A percentile compares a stretch with the other conserved stretches of the same genome.
These are phyloP conservation scores for Heliconius nattereri DNA, from an alignment of 1,140 invertebrate genomes.

Conservation along the genomic window DNA sequence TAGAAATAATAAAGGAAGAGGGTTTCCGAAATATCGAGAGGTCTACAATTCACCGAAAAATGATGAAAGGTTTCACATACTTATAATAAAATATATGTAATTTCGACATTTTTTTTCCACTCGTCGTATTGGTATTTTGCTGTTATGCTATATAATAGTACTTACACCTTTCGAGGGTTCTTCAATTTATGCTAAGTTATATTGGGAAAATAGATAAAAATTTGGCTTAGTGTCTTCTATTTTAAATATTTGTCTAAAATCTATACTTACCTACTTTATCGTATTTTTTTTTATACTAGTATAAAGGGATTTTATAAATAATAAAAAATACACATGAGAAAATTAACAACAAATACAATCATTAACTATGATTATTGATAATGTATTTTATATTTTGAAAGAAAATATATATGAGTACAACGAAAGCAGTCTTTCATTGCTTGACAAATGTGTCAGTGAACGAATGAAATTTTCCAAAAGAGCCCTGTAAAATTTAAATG, in stretches of 20 bases:
- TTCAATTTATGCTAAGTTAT: neutral
- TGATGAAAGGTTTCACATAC: neutral
- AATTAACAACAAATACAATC: no score
- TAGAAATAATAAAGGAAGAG: conserved; percentile 11
- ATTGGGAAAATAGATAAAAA: neutral
- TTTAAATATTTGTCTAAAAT: neutral
- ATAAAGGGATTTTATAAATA: no score
- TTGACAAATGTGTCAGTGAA: no score
- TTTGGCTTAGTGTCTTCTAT: neutral
- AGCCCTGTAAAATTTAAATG: no score
- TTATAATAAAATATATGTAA: neutral
- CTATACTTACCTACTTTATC: neutral
- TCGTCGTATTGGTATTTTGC: neutral
- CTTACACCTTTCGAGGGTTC: neutral
- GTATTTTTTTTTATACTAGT: no score
- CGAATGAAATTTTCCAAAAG: no score
- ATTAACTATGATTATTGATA: no score
- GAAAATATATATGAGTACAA: no score
- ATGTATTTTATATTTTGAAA: no score
- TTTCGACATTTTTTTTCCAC: neutral
- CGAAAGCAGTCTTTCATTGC: no score
- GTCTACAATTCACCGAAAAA: neutral
- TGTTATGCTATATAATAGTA: neutral
- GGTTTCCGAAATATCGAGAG: conserved; percentile 10
- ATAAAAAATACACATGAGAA: no score